Evolutionary conservation across 2,113 vertebrate genomes (phyloP), one percentile per base, ranked within the genome.

Genomic region (Coptodon bakossiorum): DNA sequence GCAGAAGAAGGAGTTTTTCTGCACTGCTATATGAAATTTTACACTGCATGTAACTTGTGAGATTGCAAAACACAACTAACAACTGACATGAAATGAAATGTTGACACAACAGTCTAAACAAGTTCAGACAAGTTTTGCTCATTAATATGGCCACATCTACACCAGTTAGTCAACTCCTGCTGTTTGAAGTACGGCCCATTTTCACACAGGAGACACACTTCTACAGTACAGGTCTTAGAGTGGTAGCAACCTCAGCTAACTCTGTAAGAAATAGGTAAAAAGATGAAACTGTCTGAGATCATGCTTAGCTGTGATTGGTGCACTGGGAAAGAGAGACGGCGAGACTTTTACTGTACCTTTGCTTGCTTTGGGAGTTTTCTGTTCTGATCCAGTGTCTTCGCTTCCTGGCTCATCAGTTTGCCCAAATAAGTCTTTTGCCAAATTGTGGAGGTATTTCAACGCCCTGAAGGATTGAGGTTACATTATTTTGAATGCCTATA

Each of bases 361-460:
- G 17, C 11, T 31, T 13, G 17, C 76, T 83, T 85, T 90, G 19
- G 76, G 17, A 80, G 7, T 7, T 43, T 80, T 87, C 24, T 9
- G 6, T 9, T 36, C n/a, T 13, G 45, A 11, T 14, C 9, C 88
- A 40, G 12, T 1, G 6, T 8, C 31, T 80, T 87, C 86, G 2
- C 16, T 17, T 45, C 78, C 82, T 1, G 71, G 31, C 1, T 93
- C 79, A 14, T 95, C 95, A 16, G 83, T 80, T 13, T 91, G 27
- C 1, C 93, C 86, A 59, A 98, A 87, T 71, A 84, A 90, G 36
- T 98, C 97, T 89, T 97, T 97, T 0, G 97, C 97, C 93, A 99
- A 93, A 86, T 94, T 94, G 29, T 98, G 98, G 83, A 99, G 97
- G 94, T 98, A 99, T 81, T 97, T 97, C 95, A 99, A 90, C 2